A percentile compares a stretch with the other conserved stretches of the same genome.
phyloP scores from a whole-genome alignment of 2,888 invertebrate species.

The Acanthosepion lycidas region DNA sequence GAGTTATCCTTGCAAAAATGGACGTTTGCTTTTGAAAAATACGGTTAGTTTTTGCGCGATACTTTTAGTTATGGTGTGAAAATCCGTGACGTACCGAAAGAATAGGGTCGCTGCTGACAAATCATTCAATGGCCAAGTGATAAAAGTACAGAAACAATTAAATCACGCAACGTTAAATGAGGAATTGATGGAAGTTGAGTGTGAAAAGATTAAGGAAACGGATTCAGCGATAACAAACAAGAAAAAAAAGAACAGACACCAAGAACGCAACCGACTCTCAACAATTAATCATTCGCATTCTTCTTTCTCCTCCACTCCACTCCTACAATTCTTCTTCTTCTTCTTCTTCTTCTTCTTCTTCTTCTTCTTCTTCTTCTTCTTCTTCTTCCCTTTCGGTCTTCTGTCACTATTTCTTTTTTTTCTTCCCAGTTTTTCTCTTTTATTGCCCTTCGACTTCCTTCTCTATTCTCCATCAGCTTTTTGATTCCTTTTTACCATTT shows the following conservation, averaged over 20 bases:
- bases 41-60: background rate
- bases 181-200: conserved; percentile 21
- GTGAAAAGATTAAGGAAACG: background rate
- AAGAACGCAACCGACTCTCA: background rate
- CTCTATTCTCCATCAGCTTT: too few relatives aligned
- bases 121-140: background rate
- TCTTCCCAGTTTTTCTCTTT: background rate
- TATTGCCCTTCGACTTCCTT: background rate
- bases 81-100: too few relatives aligned
- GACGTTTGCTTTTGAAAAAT: background rate
- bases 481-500: too few relatives aligned
- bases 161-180: background rate
- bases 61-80: background rate
- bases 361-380: background rate
- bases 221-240: background rate
- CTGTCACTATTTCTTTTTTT: background rate
- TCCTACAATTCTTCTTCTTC: background rate
- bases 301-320: background rate
- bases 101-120: background rate
- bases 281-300: background rate
- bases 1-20: background rate
- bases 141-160: background rate
- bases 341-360: background rate
- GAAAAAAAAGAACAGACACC: background rate
- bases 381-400: background rate